Evolutionary conservation across 1,140 invertebrate species (phyloP), one percentile per base, ranked within the genome.

Genomic region (Brachionus paranguensis): DNA sequence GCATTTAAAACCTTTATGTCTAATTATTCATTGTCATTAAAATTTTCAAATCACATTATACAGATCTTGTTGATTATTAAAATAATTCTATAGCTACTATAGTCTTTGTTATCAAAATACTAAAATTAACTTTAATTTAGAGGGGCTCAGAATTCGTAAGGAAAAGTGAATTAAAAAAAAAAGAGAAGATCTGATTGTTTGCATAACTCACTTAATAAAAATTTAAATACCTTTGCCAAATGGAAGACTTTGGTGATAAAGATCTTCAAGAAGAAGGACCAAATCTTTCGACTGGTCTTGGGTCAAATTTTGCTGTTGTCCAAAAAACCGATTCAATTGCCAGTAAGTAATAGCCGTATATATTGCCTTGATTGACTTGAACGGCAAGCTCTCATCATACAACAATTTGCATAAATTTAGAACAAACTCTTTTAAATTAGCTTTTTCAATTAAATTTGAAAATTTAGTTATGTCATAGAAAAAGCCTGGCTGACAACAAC

Each of bases 251-350:
- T 64, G 20, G 2, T 20, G 17, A 47, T 81, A 81, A 43, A 24
- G 41, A 33, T 60, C 20, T 11, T 81, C 78, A 12, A 81, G 53
- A 14, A 45, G 7, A 68, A 29, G 27, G 2, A 53, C 50, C 27
- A 81, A 68, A 43, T 20, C 29, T 17, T 29, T 27, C 5, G 65
- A 47, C 20, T 81, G 29, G n/a, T 81, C 10, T 20, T 10, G 11
- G 4, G 11, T 5, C 11, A 81, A 27, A 14, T 43, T 47, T 41
- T 43, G 27, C 24, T 81, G 78, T 10, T 64, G 55, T 20, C 78
- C 78, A 27, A 81, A 68, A 68, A 33, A 68, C 7, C 78, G 55
- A 29, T 81, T 43, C 53, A 81, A 37, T 27, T 81, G 78, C 78
- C 78, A 81, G 29, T 64, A 81, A 47, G 10, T 45, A 5, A 81